Conservation (phyloP, 2,888 invertebrate genomes). For the Protula sp. region DNA sequence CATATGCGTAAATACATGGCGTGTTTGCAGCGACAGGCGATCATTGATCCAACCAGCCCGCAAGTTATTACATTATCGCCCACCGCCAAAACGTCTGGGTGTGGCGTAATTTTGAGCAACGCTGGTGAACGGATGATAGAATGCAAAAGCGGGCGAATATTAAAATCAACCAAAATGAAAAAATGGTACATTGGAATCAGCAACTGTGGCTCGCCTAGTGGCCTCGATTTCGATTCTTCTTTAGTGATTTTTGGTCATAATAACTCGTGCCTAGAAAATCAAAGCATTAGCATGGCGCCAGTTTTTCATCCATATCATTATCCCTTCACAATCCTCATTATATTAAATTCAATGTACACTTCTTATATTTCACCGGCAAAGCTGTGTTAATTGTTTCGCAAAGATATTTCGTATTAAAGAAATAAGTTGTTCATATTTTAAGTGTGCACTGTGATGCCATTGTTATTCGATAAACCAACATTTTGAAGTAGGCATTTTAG, state of each 20-base stretch:
- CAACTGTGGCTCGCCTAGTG: slow-evolving; percentile 21
- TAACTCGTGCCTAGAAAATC: not conserved
- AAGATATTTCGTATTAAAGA: too few relatives aligned
- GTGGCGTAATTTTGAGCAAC: not conserved
- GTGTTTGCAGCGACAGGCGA: slow-evolving; percentile 19
- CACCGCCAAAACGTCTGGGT: slow-evolving; percentile 4
- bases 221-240: slow-evolving; percentile 17
- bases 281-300: too few relatives aligned
- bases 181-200: slow-evolving; percentile 21
- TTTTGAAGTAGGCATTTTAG: too few relatives aligned
- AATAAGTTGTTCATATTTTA: too few relatives aligned
- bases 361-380: too few relatives aligned
- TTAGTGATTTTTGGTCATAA: slow-evolving; percentile 15
- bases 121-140: not conserved
- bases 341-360: too few relatives aligned
- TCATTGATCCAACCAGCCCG: slow-evolving; percentile 16
- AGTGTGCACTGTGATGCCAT: too few relatives aligned
- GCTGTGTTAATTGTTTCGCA: too few relatives aligned
- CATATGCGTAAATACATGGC: slow-evolving; percentile 18
- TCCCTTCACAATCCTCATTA: too few relatives aligned
- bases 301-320: too few relatives aligned
- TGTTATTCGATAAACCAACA: too few relatives aligned
- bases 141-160: slow-evolving; percentile 19
- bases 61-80: slow-evolving; percentile 24
- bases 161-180: slow-evolving; percentile 14